Base-by-base conservation (phyloP, 2,113 vertebrate genomes). In the Oophaga pumilio region DNA sequence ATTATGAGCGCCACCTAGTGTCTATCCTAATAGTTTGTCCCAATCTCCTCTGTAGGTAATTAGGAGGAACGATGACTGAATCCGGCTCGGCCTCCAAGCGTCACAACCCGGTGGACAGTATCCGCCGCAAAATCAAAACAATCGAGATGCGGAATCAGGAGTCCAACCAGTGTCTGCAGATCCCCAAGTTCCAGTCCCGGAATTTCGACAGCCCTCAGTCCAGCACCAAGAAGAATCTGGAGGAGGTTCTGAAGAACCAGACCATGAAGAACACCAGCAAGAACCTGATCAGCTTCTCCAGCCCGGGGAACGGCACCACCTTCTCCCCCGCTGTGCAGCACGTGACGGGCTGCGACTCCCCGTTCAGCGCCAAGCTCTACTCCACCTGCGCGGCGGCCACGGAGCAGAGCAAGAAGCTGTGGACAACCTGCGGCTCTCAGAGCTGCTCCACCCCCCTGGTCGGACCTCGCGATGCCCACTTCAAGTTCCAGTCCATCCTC, bases 41-140 rank as follows among this genome's bases (percentile, higher is more conserved):
- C 4, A 12, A 43, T 7, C 49, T 17, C 0, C n/a, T 77, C n/a
- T 68, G 9, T 26, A 68, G 64, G 64, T 11, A 68, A 26, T n/a
- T 24, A 33, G 2, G 11, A 33, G 33, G 18, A n/a, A 33, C 62
- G 60, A 87, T 87, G 86, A 88, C 56, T 2, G 64, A 62, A 6
- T 11, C 33, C 0, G 81, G 92, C 56, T 82, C n/a, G 60, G 3
- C 88, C 0, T 90, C 92, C 12, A 94, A 93, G 13, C 93, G 93
- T 3, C 96, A 97, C 90, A 97, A 98, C 89, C 97, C 97, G 0
- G 95, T 97, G 89, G 95, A 97, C 91, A 98, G 97, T 91, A 97
- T 97, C 86, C 96, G 96, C 90, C 94, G 95, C 84, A 98, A 98
- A 89, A 93, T 98, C 76, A 95, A 93, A 91, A 96, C 95, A 56